A percentile compares a stretch with the other conserved stretches of the same genome.
Evolutionary conservation across 1,140 invertebrate species (phyloP).

Genomic region (Lethocerus indicus): DNA sequence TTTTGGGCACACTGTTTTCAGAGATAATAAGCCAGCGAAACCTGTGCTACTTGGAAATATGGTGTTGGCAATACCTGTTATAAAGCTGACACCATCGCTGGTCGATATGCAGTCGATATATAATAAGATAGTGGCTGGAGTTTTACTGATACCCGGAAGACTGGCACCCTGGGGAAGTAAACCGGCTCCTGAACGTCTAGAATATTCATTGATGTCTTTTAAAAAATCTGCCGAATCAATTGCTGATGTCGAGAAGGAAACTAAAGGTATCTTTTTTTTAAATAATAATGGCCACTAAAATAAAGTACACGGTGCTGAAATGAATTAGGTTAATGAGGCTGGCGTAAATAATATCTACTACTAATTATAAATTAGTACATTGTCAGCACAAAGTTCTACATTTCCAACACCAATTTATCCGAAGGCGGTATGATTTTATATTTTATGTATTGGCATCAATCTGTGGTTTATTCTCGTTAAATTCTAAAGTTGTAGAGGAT

Average conservation of each 20-base stretch:
- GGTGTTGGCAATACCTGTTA: slow-evolving; percentile 40
- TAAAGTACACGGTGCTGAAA: not conserved
- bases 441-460: too few species aligned
- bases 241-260: too few species aligned
- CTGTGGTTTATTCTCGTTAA: too few species aligned
- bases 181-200: not conserved
- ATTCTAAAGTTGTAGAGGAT: too few species aligned
- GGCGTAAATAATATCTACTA: too few species aligned
- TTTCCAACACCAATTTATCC: too few species aligned
- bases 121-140: slow-evolving; percentile 38
- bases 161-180: slow-evolving; percentile 17
- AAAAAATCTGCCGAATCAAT: too few species aligned
- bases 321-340: slow-evolving; percentile 24
- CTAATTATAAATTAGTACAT: too few species aligned
- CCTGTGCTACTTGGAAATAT: slow-evolving; percentile 39
- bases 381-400: too few species aligned
- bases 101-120: slow-evolving; percentile 56
- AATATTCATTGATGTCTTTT: not conserved
- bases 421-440: too few species aligned
- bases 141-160: slow-evolving; percentile 43
- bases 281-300: too few species aligned
- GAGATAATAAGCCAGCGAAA: slow-evolving; percentile 9
- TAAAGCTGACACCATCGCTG: slow-evolving; percentile 38
- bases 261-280: too few species aligned
- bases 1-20: slow-evolving; percentile 11